Conservation (phyloP, 2,888 invertebrate species). For the Leucania comma region DNA sequence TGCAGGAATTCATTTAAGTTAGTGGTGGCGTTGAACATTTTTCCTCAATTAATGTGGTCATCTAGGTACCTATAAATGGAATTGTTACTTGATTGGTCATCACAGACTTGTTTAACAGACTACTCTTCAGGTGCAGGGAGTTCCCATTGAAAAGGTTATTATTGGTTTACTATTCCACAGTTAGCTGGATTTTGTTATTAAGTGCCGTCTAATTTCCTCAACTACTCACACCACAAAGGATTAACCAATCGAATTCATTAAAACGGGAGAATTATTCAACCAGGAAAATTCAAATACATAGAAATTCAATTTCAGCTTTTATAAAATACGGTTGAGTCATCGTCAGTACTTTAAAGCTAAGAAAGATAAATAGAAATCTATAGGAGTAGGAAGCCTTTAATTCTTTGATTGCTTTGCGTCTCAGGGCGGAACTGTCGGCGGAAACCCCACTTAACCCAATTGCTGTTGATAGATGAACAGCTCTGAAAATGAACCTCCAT, state of each 20-base stretch:
- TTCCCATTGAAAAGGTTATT: constrained; percentile 16
- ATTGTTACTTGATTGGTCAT: constrained; percentile 10
- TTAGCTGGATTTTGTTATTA: neutral
- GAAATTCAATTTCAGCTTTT: constrained; percentile 16
- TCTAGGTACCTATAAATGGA: neutral
- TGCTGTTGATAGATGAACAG: constrained; percentile 68
- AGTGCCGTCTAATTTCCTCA: too few species aligned
- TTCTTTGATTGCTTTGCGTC: constrained; percentile 71
- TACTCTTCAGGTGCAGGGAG: constrained; percentile 21
- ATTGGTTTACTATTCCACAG: neutral
- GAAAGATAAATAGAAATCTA: constrained; percentile 49
- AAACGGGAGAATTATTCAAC: neutral
- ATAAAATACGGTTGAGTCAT: constrained; percentile 15
- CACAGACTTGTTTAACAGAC: neutral
- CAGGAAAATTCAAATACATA: neutral
- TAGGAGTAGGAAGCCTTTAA: constrained; percentile 57
- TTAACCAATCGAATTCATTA: neutral
- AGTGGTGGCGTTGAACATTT: constrained; percentile 18
- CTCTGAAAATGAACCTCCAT: constrained; percentile 64
- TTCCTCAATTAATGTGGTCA: constrained; percentile 40
- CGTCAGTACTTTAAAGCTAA: constrained; percentile 15
- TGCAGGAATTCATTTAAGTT: neutral
- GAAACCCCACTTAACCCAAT: constrained; percentile 84
- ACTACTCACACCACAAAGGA: too few species aligned
- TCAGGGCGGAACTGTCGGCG: constrained; percentile 63